Conservation (phyloP, 2,888 invertebrate species). For the Ophion costatus region DNA sequence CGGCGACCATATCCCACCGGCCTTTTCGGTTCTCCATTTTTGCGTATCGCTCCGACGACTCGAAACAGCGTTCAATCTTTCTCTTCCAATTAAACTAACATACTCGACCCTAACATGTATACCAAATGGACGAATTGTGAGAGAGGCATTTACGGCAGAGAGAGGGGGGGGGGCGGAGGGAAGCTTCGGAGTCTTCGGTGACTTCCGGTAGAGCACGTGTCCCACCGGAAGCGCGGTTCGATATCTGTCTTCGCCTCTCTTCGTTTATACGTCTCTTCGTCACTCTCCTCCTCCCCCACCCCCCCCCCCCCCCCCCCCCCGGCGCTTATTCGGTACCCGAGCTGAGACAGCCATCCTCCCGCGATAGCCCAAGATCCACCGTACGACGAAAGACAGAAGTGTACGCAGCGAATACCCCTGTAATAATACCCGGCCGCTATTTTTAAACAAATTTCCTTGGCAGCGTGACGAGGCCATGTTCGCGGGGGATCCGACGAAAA, state of each 20-base stretch:
- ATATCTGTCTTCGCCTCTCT: conserved; percentile 72
- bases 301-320: not conserved
- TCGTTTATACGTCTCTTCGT: not conserved
- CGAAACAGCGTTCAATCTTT: not conserved
- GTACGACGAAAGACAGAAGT: conserved; percentile 55
- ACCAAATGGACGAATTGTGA: not conserved
- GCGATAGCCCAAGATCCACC: conserved; percentile 45
- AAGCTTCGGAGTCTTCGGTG: conserved; percentile 57
- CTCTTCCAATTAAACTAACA: not conserved
- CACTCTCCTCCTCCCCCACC: conserved; percentile 32
- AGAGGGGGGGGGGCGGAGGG: conserved; percentile 28
- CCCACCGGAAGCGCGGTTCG: conserved; percentile 75
- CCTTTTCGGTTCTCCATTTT: conserved; percentile 33
- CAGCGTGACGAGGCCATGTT: conserved; percentile 27
- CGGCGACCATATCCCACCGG: conserved; percentile 18
- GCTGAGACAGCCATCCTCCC: conserved; percentile 41
- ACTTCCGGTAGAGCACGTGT: conserved; percentile 77
- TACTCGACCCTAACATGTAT: too few species aligned
- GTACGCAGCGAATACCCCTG: not conserved
- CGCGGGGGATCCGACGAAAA: conserved; percentile 47
- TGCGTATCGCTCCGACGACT: not conserved
- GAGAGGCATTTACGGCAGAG: conserved; percentile 45
- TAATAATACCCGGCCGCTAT: conserved; percentile 47
- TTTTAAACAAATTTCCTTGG: conserved; percentile 46
- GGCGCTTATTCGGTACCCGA: too few species aligned